phyloP scores from a whole-genome alignment of 2,888 invertebrate genomes.

The Punctoribates punctum region DNA sequence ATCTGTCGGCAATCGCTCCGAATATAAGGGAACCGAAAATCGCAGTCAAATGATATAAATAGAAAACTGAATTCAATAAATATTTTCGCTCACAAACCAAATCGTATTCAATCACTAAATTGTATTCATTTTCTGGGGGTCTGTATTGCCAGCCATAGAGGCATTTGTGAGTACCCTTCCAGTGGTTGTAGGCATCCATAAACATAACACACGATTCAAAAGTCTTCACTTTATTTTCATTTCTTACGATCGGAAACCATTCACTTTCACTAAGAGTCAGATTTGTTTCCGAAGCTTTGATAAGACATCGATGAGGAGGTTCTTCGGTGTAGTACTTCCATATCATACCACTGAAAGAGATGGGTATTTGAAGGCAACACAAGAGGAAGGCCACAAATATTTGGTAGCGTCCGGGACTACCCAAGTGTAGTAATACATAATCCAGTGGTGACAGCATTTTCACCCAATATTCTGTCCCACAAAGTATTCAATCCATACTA shows the following conservation, averaged over 20 bases:
- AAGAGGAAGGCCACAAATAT: constrained; percentile 47
- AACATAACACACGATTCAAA: constrained; percentile 46
- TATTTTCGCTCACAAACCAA: constrained; percentile 47
- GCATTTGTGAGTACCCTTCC: constrained; percentile 47
- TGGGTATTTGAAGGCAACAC: constrained; percentile 48
- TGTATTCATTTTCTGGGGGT: constrained; percentile 43
- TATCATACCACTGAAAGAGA: constrained; percentile 46
- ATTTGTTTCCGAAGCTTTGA: neutral
- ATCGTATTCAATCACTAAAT: constrained; percentile 46
- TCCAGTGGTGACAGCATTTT: constrained; percentile 46
- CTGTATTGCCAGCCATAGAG: constrained; percentile 47
- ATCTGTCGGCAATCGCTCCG: constrained; percentile 47
- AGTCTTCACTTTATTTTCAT: constrained; percentile 35
- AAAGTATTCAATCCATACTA: too few species aligned
- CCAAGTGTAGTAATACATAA: constrained; percentile 46
- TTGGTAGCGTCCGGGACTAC: constrained; percentile 47
- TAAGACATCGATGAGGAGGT: constrained; percentile 47
- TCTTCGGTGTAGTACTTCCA: constrained; percentile 46
- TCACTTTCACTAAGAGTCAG: constrained; percentile 40
- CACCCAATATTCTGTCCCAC: too few species aligned
- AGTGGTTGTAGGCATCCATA: constrained; percentile 46
- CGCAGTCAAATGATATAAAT: constrained; percentile 43
- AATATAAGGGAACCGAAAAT: constrained; percentile 45
- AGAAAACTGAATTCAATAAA: constrained; percentile 44
- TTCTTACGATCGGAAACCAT: constrained; percentile 41